Evolutionary conservation across 1,140 invertebrate species (phyloP).

Genomic region (Zaprionus inermis): DNA sequence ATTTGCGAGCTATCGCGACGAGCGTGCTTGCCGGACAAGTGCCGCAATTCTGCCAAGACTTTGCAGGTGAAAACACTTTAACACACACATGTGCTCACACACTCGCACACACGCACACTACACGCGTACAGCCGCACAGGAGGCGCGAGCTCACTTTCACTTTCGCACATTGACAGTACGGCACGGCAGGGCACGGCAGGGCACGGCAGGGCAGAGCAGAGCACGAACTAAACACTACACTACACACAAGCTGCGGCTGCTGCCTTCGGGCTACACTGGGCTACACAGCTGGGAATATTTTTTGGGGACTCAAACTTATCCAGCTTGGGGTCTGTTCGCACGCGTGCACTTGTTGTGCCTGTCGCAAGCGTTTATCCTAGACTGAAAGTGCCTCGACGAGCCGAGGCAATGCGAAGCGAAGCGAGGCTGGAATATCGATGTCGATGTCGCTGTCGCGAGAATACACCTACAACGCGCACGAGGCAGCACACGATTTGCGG

Average conservation of each 20-base stretch:
- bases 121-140: background rate
- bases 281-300: conserved; percentile 12
- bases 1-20: conserved; percentile 25
- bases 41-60: conserved; percentile 1
- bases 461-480: conserved; percentile 58
- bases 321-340: conserved; percentile 49
- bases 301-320: conserved; percentile 37
- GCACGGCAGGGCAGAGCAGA: background rate
- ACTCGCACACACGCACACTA: background rate
- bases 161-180: conserved; percentile 14
- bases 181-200: background rate
- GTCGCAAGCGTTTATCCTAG: conserved; percentile 84
- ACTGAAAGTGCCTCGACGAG: conserved; percentile 65
- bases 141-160: conserved; percentile 29
- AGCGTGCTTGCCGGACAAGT: too few species aligned
- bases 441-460: conserved; percentile 31
- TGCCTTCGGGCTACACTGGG: conserved; percentile 5
- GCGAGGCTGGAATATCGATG: conserved; percentile 63
- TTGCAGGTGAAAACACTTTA: conserved; percentile 10
- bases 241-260: conserved; percentile 20
- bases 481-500: conserved; percentile 22
- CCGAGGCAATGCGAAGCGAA: conserved; percentile 47
- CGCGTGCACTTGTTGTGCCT: conserved; percentile 84
- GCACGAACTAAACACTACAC: conserved; percentile 43
- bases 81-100: conserved; percentile 4